Evolutionary conservation across 2,113 vertebrate genomes (phyloP), one percentile per base, ranked within the genome.

Genomic region (Carollia perspicillata): DNA sequence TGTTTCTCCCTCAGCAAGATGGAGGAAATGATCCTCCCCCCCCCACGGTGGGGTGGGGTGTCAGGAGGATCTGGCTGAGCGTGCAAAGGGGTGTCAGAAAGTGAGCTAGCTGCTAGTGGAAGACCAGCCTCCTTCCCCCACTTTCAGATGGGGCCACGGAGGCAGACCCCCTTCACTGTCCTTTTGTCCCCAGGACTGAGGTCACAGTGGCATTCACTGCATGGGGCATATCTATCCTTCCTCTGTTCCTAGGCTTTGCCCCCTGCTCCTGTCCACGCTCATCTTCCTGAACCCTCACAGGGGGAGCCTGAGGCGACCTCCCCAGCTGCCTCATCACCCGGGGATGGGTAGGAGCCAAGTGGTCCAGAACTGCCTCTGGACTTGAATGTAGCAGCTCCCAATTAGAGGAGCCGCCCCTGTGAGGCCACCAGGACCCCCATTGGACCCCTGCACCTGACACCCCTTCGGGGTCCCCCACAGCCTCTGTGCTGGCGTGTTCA

Each of bases 211-310:
- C 66, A 13, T 17, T 65, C n/a, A n/a, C 40, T 51, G 2, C 26
- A 5, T 20, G 37, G 37, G 6, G 6, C 10, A 6, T 4, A 1
- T 8, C 28, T 3, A 0, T 8, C 40, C 23, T 5, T 35, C 35
- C n/a, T 44, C 23, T 18, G 33, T 49, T 44, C n/a, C 55, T 74
- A 26, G 51, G 30, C 35, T 65, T 77, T 55, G 3, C 17, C 65
- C 33, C 35, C 55, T 58, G 35, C 14, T 81, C 8, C 14, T 30
- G 4, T 9, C 92, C 35, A 18, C 23, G 37, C 58, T 75, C 49
- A 2, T 28, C 30, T 37, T 35, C 49, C 66, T 53, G 40, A 35
- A 18, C 23, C 53, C 55, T 16, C 6, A 0, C 13, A 2, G 78
- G 8, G 28, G 44, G 42, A n/a, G 49, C 42, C 40, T 40, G 13